A percentile compares a stretch with the other conserved stretches of the same genome.
Evolutionary conservation across 2,113 vertebrate genomes (phyloP).

Genomic region (mouse (Mus musculus)): DNA sequence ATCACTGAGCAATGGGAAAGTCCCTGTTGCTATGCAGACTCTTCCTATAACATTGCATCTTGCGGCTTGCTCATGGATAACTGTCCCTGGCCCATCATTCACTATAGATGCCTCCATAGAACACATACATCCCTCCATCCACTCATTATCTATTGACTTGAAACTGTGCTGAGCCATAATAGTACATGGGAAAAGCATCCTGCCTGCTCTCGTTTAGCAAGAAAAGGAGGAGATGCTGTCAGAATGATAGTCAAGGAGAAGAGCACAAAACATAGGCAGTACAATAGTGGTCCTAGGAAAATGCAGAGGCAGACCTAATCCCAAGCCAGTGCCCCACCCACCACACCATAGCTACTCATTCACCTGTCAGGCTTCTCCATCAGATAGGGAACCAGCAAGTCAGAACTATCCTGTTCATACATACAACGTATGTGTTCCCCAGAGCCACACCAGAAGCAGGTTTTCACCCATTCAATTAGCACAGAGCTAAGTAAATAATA

Average conservation of each 20-base stretch:
- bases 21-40: background rate
- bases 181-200: conserved; percentile 13
- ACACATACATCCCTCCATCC: background rate
- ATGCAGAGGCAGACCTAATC: background rate
- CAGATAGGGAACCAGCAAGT: background rate
- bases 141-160: background rate
- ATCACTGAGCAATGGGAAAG: background rate
- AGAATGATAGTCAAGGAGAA: background rate
- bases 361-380: background rate
- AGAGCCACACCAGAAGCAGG: background rate
- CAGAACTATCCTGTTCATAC: background rate
- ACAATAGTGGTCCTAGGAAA: background rate
- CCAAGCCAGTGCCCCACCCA: background rate
- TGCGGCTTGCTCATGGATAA: background rate
- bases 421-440: background rate
- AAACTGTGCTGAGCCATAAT: background rate
- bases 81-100: background rate
- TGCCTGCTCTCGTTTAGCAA: background rate
- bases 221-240: background rate
- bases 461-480: background rate
- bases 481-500: conserved; percentile 2
- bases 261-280: background rate
- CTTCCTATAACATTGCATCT: background rate
- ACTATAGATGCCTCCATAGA: background rate
- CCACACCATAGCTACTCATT: background rate